Evolutionary conservation across 2,797 vertebrate genomes (phyloP).

Genomic region (Atherinosoma microstoma): DNA sequence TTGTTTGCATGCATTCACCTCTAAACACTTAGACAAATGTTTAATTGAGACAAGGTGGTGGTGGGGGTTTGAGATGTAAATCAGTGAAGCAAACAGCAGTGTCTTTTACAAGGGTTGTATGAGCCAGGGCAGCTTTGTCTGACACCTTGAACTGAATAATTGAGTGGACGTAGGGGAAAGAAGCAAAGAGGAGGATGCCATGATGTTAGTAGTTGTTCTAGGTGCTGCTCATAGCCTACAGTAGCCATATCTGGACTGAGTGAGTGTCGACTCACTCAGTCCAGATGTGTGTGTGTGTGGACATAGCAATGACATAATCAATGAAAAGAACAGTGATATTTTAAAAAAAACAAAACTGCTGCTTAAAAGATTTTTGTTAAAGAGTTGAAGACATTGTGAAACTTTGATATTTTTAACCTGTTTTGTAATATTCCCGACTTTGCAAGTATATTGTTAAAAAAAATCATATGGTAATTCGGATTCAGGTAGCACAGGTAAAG

Average conservation of each 20-base stretch:
- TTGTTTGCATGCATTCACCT: slow-evolving; percentile 49
- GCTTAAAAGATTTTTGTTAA: not conserved
- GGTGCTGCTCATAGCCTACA: slow-evolving; percentile 78
- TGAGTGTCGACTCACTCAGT: no score
- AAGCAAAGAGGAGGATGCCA: slow-evolving; percentile 66
- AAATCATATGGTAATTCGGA: not conserved
- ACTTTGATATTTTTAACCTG: not conserved
- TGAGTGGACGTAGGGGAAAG: slow-evolving; percentile 64
- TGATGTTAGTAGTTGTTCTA: slow-evolving; percentile 85
- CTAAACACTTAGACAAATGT: slow-evolving; percentile 77
- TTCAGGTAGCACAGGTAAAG: not conserved
- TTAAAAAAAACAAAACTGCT: slow-evolving; percentile 8
- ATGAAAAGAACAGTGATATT: slow-evolving; percentile 17
- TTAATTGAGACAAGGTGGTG: slow-evolving; percentile 74
- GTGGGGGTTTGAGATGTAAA: slow-evolving; percentile 67
- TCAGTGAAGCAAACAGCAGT: slow-evolving; percentile 77
- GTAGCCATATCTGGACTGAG: slow-evolving; percentile 64
- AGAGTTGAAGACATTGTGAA: not conserved
- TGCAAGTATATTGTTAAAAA: not conserved
- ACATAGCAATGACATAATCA: slow-evolving; percentile 25
- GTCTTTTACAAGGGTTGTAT: slow-evolving; percentile 82
- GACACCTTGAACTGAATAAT: slow-evolving; percentile 87
- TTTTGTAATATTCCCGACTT: not conserved
- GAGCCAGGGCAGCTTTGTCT: slow-evolving; percentile 87
- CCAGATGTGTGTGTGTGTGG: slow-evolving; percentile 18